A percentile compares a stretch with the other conserved stretches of the same genome.
Evolutionary conservation across 2,797 vertebrate genomes (phyloP).

Genomic region (Squalus acanthias): DNA sequence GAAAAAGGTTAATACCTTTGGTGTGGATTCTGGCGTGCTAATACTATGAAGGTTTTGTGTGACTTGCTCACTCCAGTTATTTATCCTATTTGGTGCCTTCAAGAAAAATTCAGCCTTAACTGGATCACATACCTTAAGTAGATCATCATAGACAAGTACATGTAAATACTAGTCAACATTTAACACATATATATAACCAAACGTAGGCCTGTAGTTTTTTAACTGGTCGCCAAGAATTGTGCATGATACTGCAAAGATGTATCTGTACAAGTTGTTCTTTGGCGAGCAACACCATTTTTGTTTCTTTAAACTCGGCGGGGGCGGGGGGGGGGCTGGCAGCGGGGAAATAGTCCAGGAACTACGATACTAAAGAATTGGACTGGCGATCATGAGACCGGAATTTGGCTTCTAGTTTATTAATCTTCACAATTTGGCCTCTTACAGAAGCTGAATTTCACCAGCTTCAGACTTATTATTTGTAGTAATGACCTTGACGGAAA

Average conservation of each 20-base stretch:
- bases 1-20: constrained; percentile 41
- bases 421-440: not conserved
- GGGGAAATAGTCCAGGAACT: not conserved
- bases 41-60: constrained; percentile 70
- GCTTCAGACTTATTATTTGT: not conserved
- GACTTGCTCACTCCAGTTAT: constrained; percentile 72
- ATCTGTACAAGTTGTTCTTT: not conserved
- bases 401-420: not conserved
- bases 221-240: not conserved
- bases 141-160: not conserved
- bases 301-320: not conserved
- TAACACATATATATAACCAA: constrained; percentile 12
- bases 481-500: not conserved
- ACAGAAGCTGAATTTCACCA: not conserved
- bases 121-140: not conserved
- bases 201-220: not conserved
- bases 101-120: constrained; percentile 62
- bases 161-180: constrained; percentile 5
- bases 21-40: constrained; percentile 41
- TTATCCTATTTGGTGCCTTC: constrained; percentile 70
- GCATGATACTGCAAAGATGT: not conserved
- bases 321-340: too few relatives aligned
- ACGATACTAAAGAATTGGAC: not conserved
- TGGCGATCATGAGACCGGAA: not conserved
- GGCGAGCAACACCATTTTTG: not conserved